A percentile compares a stretch with the other conserved stretches of the same genome.
These are phyloP conservation scores for Halcyon smyrnensis DNA, from an alignment of 2,797 vertebrate genomes.

Conservation along the genomic window DNA sequence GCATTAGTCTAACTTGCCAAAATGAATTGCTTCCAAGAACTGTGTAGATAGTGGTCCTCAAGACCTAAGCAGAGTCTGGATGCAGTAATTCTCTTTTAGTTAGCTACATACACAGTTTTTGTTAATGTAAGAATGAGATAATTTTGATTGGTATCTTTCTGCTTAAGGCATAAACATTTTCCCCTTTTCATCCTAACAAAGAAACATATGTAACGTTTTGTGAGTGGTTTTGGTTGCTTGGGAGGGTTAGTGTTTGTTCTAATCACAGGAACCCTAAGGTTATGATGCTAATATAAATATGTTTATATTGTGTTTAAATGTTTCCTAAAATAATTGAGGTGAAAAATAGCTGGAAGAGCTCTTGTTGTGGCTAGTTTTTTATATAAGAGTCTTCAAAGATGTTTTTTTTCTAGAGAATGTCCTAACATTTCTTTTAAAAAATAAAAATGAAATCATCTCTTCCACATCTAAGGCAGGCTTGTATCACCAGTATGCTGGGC, in stretches of 20 bases:
- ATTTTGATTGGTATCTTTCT: not conserved
- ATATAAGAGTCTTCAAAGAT: not conserved
- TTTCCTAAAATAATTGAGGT: not conserved
- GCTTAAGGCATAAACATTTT: not conserved
- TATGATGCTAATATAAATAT: not conserved
- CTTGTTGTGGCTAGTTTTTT: not conserved
- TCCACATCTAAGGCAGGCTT: not conserved
- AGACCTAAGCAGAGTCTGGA: not conserved
- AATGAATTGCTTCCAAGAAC: not conserved
- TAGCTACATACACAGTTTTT: not conserved
- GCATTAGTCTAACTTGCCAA: accelerated
- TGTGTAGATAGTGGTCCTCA: not conserved
- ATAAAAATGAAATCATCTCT: not conserved
- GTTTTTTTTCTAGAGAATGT: not conserved
- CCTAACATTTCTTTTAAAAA: not conserved
- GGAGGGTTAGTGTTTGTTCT: not conserved
- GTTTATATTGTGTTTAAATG: not conserved
- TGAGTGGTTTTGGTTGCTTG: not conserved
- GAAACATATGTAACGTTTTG: not conserved
- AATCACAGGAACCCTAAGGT: not conserved
- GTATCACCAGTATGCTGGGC: not conserved
- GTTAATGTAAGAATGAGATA: not conserved
- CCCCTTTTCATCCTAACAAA: not conserved
- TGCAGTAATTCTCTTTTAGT: not conserved
- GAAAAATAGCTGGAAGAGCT: not conserved